Base-by-base conservation (phyloP, 2,888 invertebrate genomes). In the Mesorhabditis spiculigera region DNA sequence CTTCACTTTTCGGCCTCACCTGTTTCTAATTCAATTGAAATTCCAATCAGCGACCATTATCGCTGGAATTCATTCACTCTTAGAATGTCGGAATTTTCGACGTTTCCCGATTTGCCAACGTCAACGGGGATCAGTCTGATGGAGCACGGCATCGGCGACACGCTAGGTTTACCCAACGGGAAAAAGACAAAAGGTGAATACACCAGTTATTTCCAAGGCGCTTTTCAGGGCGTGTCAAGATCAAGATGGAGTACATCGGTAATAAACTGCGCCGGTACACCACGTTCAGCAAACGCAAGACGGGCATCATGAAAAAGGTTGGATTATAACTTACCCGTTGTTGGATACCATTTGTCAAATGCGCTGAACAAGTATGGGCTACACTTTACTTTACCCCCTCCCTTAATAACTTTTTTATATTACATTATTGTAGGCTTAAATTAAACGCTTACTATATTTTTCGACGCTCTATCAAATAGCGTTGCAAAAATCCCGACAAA, bases 271-370 rank as follows among this genome's bases (percentile, higher is more conserved):
- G 97, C 86, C 91, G 98, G 87, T 98, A 98, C 89, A 98, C 98
- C 76, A 98, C 98, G 78, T 98, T 99, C 90, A 96, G 96, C 86
- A 98, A 98, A 90, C 91, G 98, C 89, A 98, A 98, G 91, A 98
- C 98, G 87, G 98, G 98, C 87, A 97, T 99, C 86, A 99, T 98
- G 98, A 99, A 98, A 90, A 99, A 99, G 93, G 97, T 97, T 90
- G 43, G 4, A 43, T 63, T 43, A 71, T 43, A 10, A 6, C 10
- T 42, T 8, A 41, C n/a, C 43, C 58, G 61, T n/a, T n/a, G n/a
- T n/a, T n/a, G n/a, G n/a, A n/a, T 50, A 13, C n/a, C 10, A 3
- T 28, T 28, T 28, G 28, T 28, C 28, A 3, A 28, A 28, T 28
- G 28, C 28, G 28, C 28, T 28, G 28, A 28, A 28, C 28, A 28